A percentile compares a stretch with the other conserved stretches of the same genome.
Evolutionary conservation across 1,140 invertebrate species (phyloP).

Genomic region (Formica selysi): DNA sequence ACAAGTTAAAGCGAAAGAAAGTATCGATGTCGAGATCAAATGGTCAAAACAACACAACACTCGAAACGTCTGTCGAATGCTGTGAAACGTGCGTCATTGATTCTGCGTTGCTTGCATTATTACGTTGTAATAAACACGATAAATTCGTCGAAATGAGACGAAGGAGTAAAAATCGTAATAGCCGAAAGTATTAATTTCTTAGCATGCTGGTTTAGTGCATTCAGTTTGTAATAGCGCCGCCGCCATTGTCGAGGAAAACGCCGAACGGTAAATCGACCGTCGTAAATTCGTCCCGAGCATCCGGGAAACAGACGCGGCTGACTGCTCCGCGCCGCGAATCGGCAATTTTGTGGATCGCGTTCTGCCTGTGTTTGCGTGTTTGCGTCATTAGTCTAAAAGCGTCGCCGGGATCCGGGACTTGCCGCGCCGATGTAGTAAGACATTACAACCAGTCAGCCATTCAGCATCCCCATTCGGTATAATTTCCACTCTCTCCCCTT

Average conservation of each 20-base stretch:
- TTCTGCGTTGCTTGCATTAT: background rate
- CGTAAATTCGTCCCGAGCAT: slow-evolving; percentile 39
- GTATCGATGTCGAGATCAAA: background rate
- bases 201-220: background rate
- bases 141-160: background rate
- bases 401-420: slow-evolving; percentile 75
- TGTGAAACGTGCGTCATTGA: background rate
- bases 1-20: slow-evolving; percentile 21
- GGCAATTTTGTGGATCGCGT: slow-evolving; percentile 73
- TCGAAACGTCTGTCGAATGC: background rate
- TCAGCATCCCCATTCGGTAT: slow-evolving; percentile 76
- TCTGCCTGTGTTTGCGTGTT: slow-evolving; percentile 73
- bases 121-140: background rate
- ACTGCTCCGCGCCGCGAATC: slow-evolving; percentile 44
- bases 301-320: slow-evolving; percentile 49
- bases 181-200: background rate
- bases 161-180: background rate
- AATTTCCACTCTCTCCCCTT: slow-evolving; percentile 75
- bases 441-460: slow-evolving; percentile 74
- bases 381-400: slow-evolving; percentile 82
- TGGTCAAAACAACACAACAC: background rate
- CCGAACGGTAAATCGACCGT: slow-evolving; percentile 23
- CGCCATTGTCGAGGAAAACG: background rate
- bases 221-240: background rate
- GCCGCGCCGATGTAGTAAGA: slow-evolving; percentile 72